These are phyloP conservation scores for Nymphicus hollandicus DNA, from an alignment of 2,113 vertebrate species.

Conservation along the genomic window DNA sequence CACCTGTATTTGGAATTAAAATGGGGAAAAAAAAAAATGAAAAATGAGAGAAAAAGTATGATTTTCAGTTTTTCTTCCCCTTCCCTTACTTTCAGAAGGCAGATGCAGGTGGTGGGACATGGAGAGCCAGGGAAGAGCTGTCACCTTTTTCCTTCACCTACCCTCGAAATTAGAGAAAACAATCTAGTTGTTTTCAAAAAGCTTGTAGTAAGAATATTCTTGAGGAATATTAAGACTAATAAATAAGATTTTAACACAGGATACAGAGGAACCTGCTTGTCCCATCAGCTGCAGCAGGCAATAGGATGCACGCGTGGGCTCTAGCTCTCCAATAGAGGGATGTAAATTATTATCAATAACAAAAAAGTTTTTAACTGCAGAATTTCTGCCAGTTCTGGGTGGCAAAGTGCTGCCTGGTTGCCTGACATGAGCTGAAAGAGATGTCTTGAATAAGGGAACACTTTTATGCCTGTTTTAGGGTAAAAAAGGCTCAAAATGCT, in stretches of 20 bases:
- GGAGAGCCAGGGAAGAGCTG: background rate
- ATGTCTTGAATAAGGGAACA: background rate
- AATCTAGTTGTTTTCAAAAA: background rate
- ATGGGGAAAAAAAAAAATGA: background rate
- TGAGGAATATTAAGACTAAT: background rate
- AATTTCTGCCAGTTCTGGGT: background rate
- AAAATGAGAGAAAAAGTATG: background rate
- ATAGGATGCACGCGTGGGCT: background rate
- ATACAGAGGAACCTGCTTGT: background rate
- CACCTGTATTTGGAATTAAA: background rate
- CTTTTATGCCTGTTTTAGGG: background rate
- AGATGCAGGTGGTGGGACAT: fast-evolving
- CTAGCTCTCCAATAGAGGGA: background rate
- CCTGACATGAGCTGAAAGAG: fast-evolving
- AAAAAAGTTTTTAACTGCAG: background rate
- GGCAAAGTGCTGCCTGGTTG: background rate
- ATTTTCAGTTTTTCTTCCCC: background rate
- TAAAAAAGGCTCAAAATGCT: background rate
- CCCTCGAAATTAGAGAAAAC: background rate
- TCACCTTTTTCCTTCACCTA: background rate
- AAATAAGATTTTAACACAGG: background rate
- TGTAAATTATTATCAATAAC: background rate
- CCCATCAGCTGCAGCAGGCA: background rate
- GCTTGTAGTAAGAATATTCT: background rate
- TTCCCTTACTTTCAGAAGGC: background rate